Base-by-base conservation (phyloP, 2,113 vertebrate genomes). In the Probosciger aterrimus region DNA sequence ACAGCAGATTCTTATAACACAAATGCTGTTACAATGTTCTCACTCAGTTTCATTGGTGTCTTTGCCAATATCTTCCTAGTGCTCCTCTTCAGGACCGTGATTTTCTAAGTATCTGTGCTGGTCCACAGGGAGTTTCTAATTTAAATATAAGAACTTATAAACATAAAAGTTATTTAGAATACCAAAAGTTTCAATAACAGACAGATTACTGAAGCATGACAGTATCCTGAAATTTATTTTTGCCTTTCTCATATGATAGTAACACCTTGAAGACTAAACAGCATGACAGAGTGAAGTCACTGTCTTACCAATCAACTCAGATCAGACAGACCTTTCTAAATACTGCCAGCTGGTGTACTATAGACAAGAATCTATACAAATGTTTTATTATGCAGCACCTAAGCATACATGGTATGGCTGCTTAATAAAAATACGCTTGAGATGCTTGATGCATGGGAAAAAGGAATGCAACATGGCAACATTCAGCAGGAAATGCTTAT, bases 221-320 rank as follows among this genome's bases (percentile, higher is more conserved):
- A 30, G 15, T 67, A 53, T 39, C 17, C 75, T 53, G 37, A 85
- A 95, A 69, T 65, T 59, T 86, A 15, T 41, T 86, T 94, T 86
- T 95, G 55, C 37, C 33, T 94, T 95, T 90, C 33, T 37, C 46
- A 35, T 69, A 31, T 30, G 67, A 52, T 93, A 91, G 90, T 91
- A 96, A 93, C 78, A 93, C 63, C 82, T 87, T 91, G 87, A 92
- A 89, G 47, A 49, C 30, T 82, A 46, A 93, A 60, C 67, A 90
- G 53, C 31, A n/a, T 47, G 93, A 77, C 43, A 92, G 50, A 94
- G 49, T 82, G 60, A 86, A 92, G 68, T 90, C 59, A 77, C 49
- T 59, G 24, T 73, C 84, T 88, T 74, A 90, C 18, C 1, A 90
- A 90, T 83, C 49, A 87, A 49, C 20, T 37, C 0, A 5, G 33